These are phyloP conservation scores for Myotis brandtii DNA, from an alignment of 2,113 vertebrate species.

Conservation along the genomic window DNA sequence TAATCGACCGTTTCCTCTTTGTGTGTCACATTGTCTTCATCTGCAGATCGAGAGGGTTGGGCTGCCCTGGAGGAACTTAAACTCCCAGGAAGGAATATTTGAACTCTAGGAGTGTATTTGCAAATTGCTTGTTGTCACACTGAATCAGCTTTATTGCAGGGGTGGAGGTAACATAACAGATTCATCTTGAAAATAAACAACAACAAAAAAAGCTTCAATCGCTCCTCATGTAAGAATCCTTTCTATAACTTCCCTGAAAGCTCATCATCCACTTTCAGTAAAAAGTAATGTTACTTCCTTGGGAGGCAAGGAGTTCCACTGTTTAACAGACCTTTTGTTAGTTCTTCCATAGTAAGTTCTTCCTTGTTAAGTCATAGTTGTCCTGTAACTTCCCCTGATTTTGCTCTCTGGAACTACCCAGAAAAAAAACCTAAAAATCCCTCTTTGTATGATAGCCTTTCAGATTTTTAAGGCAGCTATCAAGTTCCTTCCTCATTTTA, in stretches of 20 bases:
- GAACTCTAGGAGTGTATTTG: not conserved
- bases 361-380: conserved; percentile 28
- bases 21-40: not conserved
- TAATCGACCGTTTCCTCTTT: conserved; percentile 24
- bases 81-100: not conserved
- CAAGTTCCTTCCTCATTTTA: not conserved
- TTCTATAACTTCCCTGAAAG: conserved; percentile 19
- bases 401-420: not conserved
- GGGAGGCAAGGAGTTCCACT: not conserved
- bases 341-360: not conserved
- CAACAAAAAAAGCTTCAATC: not conserved
- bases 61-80: conserved; percentile 8
- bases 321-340: conserved; percentile 5
- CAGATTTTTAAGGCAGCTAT: not conserved
- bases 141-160: conserved; percentile 19
- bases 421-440: not conserved
- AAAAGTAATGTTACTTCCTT: conserved; percentile 23
- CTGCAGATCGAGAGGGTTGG: conserved; percentile 9
- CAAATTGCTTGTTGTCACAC: not conserved
- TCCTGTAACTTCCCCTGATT: conserved; percentile 33
- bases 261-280: not conserved
- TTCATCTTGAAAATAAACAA: conserved; percentile 5
- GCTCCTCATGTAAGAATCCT: not conserved
- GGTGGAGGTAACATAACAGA: not conserved
- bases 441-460: conserved; percentile 8